Percentiles rank a stretch among this genome's conserved stretches.
Evolutionary conservation across 2,888 invertebrate species (phyloP).

Genomic region (Eristalinus aeneus): DNA sequence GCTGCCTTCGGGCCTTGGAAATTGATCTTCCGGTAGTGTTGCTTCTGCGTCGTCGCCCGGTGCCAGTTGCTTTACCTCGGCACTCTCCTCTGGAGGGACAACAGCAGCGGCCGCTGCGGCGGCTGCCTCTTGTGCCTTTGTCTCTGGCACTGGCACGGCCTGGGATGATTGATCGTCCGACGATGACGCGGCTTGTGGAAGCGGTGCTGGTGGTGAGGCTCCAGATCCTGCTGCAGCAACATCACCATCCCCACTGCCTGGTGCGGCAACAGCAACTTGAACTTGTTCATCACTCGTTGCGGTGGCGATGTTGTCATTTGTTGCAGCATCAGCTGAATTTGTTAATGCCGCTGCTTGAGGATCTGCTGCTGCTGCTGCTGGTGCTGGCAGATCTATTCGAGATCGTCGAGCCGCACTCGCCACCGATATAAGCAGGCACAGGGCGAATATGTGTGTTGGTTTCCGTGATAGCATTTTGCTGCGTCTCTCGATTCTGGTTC

Average conservation of each 20-base stretch:
- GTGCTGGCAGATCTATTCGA: constrained; percentile 75
- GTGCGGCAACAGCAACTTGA: constrained; percentile 76
- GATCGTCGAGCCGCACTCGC: constrained; percentile 77
- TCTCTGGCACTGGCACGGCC: constrained; percentile 41
- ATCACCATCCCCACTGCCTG: constrained; percentile 70
- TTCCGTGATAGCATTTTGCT: constrained; percentile 64
- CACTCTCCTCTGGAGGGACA: constrained; percentile 54
- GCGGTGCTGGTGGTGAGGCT: constrained; percentile 75
- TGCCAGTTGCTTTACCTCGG: constrained; percentile 62
- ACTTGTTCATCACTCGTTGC: constrained; percentile 74
- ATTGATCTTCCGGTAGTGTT: constrained; percentile 72
- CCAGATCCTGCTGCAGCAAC: constrained; percentile 50
- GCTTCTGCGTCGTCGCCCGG: constrained; percentile 49
- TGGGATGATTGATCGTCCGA: constrained; percentile 16
- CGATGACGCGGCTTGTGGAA: constrained; percentile 72
- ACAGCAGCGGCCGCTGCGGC: constrained; percentile 72
- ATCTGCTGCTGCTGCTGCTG: constrained; percentile 65
- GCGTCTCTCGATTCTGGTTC: constrained; percentile 56
- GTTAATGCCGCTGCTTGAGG: constrained; percentile 57
- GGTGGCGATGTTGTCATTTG: constrained; percentile 74
- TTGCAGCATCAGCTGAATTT: constrained; percentile 74
- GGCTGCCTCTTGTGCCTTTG: constrained; percentile 63
- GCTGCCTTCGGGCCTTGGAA: constrained; percentile 73
- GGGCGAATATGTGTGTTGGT: constrained; percentile 72
- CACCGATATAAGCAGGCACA: constrained; percentile 71